Base-by-base conservation (phyloP, 2,888 invertebrate species). In the Merodon equestris region DNA sequence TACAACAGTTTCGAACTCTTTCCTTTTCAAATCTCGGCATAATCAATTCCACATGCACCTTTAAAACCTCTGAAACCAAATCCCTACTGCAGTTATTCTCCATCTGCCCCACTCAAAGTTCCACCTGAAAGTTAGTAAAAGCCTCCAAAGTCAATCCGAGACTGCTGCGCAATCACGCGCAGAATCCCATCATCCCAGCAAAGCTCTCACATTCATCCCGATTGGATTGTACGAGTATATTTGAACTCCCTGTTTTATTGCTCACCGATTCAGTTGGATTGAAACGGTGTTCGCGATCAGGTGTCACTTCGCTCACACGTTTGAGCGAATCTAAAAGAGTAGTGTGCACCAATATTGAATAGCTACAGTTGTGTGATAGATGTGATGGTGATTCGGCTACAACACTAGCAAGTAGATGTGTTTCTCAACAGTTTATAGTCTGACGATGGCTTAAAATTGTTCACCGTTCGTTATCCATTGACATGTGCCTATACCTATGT, bases 241-340 rank as follows among this genome's bases (percentile, higher is more conserved):
- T 42, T 56, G 38, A 50, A 50, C 27, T n/a, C 44, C 42, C 5
- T 45, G 9, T 47, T 48, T 60, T 27, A 42, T 48, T 53, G 40
- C 50, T 70, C 68, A 18, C 53, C 19, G 45, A 57, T 45, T 63
- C 47, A 75, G 75, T 75, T 64, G 36, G 45, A 63, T 68, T 53
- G 18, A 61, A 75, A 70, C 57, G 63, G 75, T 61, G 40, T n/a
- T 56, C 51, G 61, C 15, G 57, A 63, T 70, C 14, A 53, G 51
- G 45, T 68, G 18, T 48, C 27, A 19, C 48, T 48, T 12, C 17
- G 50, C 40, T 12, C 18, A 18, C 34, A n/a, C 9, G 48, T 27
- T 27, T 27, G 27, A 7, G 3, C 3, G 2, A 2, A 27, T 27
- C 2, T 27, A 2, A 27, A 27, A 27, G 2, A 4, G 27, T 7